These are phyloP conservation scores for Procambarus virginalis DNA, from an alignment of 1,140 invertebrate species.

Conservation along the genomic window DNA sequence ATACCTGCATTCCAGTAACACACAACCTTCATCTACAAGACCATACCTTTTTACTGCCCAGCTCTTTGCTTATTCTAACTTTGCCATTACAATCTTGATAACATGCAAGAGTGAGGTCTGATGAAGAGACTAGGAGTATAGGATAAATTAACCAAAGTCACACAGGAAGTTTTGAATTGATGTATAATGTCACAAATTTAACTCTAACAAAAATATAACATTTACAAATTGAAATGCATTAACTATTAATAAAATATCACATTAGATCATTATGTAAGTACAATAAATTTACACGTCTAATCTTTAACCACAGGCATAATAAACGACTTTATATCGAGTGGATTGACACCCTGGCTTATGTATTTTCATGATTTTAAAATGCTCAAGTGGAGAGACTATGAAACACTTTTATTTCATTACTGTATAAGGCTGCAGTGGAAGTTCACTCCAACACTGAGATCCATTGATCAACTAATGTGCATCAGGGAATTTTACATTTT, in stretches of 20 bases:
- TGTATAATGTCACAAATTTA: slow-evolving; percentile 1
- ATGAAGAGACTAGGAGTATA: not conserved
- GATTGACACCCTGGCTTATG: not conserved
- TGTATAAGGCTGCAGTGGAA: not conserved
- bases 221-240: not conserved
- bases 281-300: not conserved
- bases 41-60: no score
- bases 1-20: no score
- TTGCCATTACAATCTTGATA: not conserved
- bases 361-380: not conserved
- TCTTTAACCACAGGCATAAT: not conserved
- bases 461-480: no score
- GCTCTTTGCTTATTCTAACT: not conserved
- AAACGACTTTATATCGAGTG: not conserved
- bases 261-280: slow-evolving; percentile 9
- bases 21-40: no score
- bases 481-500: no score
- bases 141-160: not conserved
- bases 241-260: slow-evolving; percentile 2
- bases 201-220: slow-evolving; percentile 1
- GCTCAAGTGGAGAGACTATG: not conserved
- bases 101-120: not conserved
- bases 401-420: not conserved
- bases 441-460: not conserved
- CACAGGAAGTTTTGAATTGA: not conserved